These are phyloP conservation scores for Caenorhabditis brenneri DNA, from an alignment of 1,140 invertebrate genomes.

Conservation along the genomic window DNA sequence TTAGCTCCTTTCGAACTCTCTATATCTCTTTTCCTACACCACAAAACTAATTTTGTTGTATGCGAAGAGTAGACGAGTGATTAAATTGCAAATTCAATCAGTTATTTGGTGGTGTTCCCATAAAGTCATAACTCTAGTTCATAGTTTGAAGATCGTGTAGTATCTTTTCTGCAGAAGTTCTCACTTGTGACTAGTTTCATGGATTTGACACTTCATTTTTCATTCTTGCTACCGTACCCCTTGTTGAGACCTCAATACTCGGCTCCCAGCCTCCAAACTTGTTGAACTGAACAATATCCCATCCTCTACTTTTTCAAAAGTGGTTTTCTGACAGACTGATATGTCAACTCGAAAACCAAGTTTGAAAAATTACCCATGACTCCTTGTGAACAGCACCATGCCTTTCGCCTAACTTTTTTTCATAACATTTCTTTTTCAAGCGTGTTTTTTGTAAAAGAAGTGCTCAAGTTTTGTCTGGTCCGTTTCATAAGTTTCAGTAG, in stretches of 20 bases:
- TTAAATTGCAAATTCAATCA: conserved; percentile 8
- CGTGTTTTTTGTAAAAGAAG: neutral
- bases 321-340: conserved; percentile 37
- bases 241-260: neutral
- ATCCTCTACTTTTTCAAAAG: too few relatives aligned
- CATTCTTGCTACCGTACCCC: neutral
- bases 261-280: neutral
- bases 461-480: neutral
- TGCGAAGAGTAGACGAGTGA: neutral
- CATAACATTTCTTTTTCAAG: too few relatives aligned
- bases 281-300: too few relatives aligned
- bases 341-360: conserved; percentile 7
- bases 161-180: neutral
- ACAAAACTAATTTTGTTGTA: conserved; percentile 34
- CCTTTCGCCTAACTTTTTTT: neutral
- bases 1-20: neutral
- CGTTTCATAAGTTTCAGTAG: neutral
- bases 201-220: too few relatives aligned
- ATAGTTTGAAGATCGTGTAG: neutral
- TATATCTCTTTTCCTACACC: neutral
- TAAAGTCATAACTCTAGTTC: neutral
- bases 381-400: conserved; percentile 33
- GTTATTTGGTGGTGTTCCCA: neutral
- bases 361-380: conserved; percentile 32
- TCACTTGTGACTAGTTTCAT: too few relatives aligned